A percentile compares a stretch with the other conserved stretches of the same genome.
phyloP scores from a whole-genome alignment of 2,113 vertebrate genomes.

The Plecturocebus donacophilus region DNA sequence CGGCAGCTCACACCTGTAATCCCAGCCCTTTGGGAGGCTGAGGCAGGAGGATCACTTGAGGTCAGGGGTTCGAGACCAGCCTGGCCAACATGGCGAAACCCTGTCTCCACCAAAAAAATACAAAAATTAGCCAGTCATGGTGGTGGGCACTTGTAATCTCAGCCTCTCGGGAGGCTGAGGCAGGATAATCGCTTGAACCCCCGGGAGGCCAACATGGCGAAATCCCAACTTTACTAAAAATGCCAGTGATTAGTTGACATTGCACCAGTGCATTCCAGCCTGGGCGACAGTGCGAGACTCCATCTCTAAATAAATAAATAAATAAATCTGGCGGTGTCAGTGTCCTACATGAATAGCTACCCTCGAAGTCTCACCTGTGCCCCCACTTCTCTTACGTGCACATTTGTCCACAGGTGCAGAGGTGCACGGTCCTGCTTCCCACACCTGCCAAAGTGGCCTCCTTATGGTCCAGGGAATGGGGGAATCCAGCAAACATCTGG shows the following conservation, averaged over 20 bases:
- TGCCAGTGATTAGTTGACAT: no score
- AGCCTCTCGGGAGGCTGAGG: background rate
- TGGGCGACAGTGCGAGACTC: background rate
- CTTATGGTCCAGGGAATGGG: background rate
- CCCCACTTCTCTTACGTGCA: background rate
- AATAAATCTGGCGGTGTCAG: background rate
- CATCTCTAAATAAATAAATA: no score
- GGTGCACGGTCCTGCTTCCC: rapidly evolving
- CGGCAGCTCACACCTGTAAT: background rate
- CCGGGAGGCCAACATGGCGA: no score
- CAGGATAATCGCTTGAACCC: background rate
- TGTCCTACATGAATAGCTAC: rapidly evolving
- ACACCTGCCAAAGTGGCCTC: background rate
- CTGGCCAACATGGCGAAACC: background rate
- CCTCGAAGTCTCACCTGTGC: rapidly evolving
- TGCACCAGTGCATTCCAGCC: background rate
- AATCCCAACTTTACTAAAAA: no score
- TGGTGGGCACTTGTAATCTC: background rate
- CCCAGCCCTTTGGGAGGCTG: background rate
- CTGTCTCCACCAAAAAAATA: background rate
- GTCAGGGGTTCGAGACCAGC: background rate
- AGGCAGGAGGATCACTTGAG: background rate
- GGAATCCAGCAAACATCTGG: background rate
- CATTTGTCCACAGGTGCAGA: no score
- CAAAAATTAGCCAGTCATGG: background rate